Evolutionary conservation across 1,140 invertebrate species (phyloP), one percentile per base, ranked within the genome.

Genomic region (Drosophila truncata): DNA sequence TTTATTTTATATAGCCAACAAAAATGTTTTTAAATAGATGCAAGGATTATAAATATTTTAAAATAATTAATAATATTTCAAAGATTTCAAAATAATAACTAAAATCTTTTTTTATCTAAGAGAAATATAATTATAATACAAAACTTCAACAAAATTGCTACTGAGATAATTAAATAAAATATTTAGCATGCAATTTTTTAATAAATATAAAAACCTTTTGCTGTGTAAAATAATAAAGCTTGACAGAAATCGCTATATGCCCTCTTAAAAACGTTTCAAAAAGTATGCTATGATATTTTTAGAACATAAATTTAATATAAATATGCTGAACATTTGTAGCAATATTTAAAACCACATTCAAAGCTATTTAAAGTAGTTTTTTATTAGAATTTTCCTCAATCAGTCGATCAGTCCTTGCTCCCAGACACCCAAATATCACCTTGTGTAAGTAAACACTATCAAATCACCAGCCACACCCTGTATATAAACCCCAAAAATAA

Each of bases 371-470:
- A n/a, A 10, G 9, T 52, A 5, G 1, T 18, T n/a, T 41, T 33
- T 0, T 8, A 27, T 20, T 23, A n/a, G 4, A 20, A 27, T 2
- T 18, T 23, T 9, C 6, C 11, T 13, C 13, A 8, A 33, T 18
- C 50, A 49, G 18, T 71, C 52, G 66, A 49, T 59, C 69, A 59
- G 29, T 37, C 33, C 33, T 33, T 31, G 39, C 67, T 50, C 29
- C 6, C 16, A n/a, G 14, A 13, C 10, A 37, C 16, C 47, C 23
- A 2, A 39, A 20, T 27, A 47, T 33, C 63, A 75, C 70, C 50
- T 42, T 54, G 41, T 67, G 73, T 77, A 77, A 77, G 72, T 77
- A 76, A 55, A 31, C n/a, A 37, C 62, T 14, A 23, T 13, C 37
- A 39, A 60, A 25, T 35, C 46, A 35, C 35, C 13, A 41, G 57